phyloP scores from a whole-genome alignment of 2,888 invertebrate species.

The Pterobdella sp. region DNA sequence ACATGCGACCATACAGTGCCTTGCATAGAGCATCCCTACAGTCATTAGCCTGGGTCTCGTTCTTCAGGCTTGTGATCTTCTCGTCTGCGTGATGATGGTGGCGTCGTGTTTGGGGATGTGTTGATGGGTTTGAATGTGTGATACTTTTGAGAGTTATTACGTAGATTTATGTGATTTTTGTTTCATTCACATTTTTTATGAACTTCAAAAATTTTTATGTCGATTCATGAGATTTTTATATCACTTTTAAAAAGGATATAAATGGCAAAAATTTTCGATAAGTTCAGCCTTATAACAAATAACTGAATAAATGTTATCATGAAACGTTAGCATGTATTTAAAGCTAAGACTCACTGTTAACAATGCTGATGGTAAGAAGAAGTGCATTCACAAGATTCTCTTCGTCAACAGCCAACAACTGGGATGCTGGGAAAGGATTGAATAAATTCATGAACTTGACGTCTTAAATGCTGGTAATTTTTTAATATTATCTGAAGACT shows the following conservation, averaged over 20 bases:
- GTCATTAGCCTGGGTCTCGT: constrained; percentile 42
- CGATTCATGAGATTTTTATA: neutral
- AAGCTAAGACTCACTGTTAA: constrained; percentile 22
- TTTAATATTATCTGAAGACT: neutral
- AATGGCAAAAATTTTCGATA: no score
- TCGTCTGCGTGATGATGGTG: constrained; percentile 33
- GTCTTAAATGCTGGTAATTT: no score
- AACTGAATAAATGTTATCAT: neutral
- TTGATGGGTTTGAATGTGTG: neutral
- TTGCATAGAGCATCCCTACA: constrained; percentile 47
- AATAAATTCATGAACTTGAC: no score
- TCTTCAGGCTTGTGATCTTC: constrained; percentile 37
- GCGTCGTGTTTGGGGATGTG: neutral
- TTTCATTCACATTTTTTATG: no score
- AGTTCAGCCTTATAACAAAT: no score
- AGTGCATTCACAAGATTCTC: constrained; percentile 27
- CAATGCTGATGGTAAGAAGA: constrained; percentile 27
- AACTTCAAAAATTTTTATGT: neutral
- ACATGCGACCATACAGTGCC: constrained; percentile 46
- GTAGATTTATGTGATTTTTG: neutral
- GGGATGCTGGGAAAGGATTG: constrained; percentile 16
- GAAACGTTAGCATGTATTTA: neutral
- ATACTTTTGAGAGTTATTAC: neutral
- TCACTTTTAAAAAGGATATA: no score
- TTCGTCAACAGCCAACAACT: constrained; percentile 27